Conservation (phyloP, 2,113 vertebrate species). For the Pollachius pollachius region DNA sequence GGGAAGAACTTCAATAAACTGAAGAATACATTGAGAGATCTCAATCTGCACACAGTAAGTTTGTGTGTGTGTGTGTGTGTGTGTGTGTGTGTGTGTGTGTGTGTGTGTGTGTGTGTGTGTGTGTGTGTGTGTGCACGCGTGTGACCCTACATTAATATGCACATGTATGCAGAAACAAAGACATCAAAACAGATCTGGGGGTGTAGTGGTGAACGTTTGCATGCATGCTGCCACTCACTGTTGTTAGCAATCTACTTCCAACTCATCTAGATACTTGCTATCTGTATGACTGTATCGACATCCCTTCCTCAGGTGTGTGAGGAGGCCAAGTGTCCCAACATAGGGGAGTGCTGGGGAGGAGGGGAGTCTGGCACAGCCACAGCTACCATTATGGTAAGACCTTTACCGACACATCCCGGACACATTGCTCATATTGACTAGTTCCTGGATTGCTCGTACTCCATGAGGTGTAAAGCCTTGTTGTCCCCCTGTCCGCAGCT, state of each 20-base stretch:
- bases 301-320: conserved; percentile 85
- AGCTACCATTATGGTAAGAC: conserved; percentile 94
- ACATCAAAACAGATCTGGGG: background rate
- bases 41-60: conserved; percentile 94
- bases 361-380: conserved; percentile 92
- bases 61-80: background rate
- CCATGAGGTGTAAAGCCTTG: background rate
- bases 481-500: conserved; percentile 66
- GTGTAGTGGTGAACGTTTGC: background rate
- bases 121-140: background rate
- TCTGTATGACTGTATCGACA: background rate
- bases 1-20: conserved; percentile 94
- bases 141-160: background rate
- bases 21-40: conserved; percentile 88
- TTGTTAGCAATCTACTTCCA: no score
- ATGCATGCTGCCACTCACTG: background rate
- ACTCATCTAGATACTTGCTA: no score
- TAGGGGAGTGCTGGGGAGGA: conserved; percentile 98
- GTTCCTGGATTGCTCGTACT: background rate
- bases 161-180: background rate
- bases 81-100: background rate
- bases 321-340: conserved; percentile 96
- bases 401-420: background rate
- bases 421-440: background rate
- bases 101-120: conserved; percentile 1